Conservation (phyloP, 2,113 vertebrate species). For the Gallinago paraguaiae region DNA sequence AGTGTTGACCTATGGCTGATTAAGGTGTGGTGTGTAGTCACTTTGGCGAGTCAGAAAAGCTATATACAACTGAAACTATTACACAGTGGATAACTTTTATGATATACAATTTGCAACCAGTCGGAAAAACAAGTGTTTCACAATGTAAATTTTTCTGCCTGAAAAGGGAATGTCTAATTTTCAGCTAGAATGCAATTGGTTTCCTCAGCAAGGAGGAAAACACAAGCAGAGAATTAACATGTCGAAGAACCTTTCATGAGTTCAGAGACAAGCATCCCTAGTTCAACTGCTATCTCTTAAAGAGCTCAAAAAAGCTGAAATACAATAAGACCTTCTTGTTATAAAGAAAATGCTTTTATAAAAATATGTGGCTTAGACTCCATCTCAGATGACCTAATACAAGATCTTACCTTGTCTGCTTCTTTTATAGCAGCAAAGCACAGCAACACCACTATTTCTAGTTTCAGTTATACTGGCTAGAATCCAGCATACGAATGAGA, state of each 20-base stretch:
- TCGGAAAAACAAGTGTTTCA: conserved; percentile 26
- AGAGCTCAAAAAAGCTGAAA: not conserved
- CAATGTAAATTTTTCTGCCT: not conserved
- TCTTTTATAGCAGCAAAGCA: not conserved
- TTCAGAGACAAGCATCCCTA: not conserved
- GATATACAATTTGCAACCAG: not conserved
- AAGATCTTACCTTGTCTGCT: not conserved
- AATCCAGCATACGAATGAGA: not conserved
- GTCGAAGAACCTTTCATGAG: not conserved
- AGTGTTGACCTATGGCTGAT: not conserved
- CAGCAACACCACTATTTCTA: not conserved
- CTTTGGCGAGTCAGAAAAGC: not conserved
- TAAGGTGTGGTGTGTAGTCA: not conserved
- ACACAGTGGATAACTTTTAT: not conserved
- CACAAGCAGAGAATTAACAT: not conserved
- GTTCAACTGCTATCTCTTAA: not conserved
- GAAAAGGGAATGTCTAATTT: not conserved
- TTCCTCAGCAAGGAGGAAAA: not conserved
- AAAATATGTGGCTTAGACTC: not conserved
- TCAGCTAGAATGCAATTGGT: not conserved
- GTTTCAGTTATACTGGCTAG: not conserved
- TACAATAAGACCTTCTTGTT: not conserved
- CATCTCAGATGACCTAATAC: not conserved
- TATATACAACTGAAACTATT: not conserved
- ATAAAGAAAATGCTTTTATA: not conserved